These are phyloP conservation scores for Cephalopterus ornatus DNA, from an alignment of 2,113 vertebrate species.

Conservation along the genomic window DNA sequence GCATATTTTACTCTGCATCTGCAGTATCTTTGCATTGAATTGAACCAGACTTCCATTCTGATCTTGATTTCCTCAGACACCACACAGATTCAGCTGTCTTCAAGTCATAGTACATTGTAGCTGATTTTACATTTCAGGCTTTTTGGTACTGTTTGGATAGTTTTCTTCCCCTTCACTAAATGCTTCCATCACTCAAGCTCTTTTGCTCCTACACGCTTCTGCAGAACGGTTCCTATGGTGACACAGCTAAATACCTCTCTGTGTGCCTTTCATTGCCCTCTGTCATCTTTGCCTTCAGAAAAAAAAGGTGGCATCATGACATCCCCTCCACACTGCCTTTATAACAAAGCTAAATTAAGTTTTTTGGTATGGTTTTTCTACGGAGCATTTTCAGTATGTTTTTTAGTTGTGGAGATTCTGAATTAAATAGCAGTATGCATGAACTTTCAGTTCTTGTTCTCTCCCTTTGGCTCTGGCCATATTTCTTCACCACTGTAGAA, in stretches of 20 bases:
- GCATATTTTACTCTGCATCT: slow-evolving; percentile 17
- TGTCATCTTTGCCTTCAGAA: neutral
- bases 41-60: neutral
- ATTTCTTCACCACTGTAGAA: neutral
- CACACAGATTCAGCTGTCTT: neutral
- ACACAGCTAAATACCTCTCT: neutral
- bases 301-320: neutral
- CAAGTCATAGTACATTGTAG: neutral
- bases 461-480: neutral
- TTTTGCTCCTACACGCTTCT: neutral
- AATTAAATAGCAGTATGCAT: neutral
- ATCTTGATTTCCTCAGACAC: neutral
- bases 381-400: neutral
- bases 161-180: neutral
- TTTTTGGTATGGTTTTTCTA: neutral
- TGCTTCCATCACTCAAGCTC: neutral
- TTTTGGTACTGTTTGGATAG: neutral
- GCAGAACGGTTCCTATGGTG: slow-evolving; percentile 50
- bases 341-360: neutral
- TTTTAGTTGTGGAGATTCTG: neutral
- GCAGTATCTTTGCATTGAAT: neutral
- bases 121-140: neutral
- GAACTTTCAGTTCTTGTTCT: neutral
- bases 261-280: neutral
- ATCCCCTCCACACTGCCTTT: neutral